These are phyloP conservation scores for Australoheros scitulus DNA, from an alignment of 2,113 vertebrate species.

Conservation along the genomic window DNA sequence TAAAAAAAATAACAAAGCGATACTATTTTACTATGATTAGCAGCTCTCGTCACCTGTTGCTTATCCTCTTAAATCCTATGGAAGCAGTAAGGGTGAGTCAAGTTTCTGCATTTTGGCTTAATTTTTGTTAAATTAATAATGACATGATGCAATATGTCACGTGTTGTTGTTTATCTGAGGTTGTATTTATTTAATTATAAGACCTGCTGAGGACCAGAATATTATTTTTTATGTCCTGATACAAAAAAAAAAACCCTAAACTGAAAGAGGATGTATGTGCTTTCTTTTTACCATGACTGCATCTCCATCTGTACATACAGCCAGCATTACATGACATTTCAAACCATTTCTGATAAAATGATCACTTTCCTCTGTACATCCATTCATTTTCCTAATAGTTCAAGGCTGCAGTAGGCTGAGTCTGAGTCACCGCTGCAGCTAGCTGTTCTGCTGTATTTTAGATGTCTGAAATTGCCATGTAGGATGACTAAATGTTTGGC, in stretches of 20 bases:
- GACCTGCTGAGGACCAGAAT: not conserved
- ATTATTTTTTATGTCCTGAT: not conserved
- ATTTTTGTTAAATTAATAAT: not conserved
- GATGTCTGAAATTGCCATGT: no score
- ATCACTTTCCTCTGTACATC: not conserved
- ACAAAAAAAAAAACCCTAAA: no score
- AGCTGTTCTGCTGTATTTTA: not conserved
- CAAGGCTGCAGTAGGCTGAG: not conserved
- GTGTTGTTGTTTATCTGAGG: not conserved
- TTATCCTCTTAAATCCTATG: not conserved
- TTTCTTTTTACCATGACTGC: not conserved
- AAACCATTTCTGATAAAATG: not conserved
- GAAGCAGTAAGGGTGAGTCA: not conserved
- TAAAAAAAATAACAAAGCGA: no score
- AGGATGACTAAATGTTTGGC: not conserved
- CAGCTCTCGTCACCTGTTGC: not conserved
- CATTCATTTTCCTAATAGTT: not conserved
- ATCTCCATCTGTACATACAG: not conserved
- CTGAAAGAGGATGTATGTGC: no score
- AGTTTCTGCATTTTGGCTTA: not conserved
- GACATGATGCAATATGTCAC: accelerated
- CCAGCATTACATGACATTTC: not conserved
- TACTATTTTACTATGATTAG: not conserved
- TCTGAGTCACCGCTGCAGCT: not conserved
- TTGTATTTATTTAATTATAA: not conserved